Percentiles rank a stretch among this genome's conserved stretches.
These are phyloP conservation scores for Decapterus maruadsi DNA, from an alignment of 2,797 vertebrate genomes.

Conservation along the genomic window DNA sequence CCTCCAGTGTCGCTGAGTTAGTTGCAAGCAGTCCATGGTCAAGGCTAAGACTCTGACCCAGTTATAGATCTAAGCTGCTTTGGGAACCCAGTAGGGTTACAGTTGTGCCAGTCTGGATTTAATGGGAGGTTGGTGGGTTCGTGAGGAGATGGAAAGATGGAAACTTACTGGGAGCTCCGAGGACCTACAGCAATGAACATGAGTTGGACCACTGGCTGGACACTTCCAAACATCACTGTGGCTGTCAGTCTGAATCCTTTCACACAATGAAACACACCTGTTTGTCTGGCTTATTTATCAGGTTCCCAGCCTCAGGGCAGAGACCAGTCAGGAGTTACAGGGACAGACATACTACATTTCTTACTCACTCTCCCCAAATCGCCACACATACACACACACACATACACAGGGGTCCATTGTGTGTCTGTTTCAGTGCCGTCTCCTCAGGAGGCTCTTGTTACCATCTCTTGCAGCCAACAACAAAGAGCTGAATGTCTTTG, in stretches of 20 bases:
- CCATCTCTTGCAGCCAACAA: constrained; percentile 62
- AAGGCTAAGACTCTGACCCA: constrained; percentile 67
- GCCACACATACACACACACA: constrained; percentile 16
- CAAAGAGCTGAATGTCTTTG: constrained; percentile 81
- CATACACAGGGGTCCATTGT: constrained; percentile 76
- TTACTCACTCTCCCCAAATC: constrained; percentile 31
- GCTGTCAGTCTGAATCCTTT: constrained; percentile 12
- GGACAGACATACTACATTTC: constrained; percentile 38
- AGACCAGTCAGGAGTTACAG: constrained; percentile 40
- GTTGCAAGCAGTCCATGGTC: constrained; percentile 3
- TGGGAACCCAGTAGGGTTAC: constrained; percentile 60
- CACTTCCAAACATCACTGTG: constrained; percentile 9
- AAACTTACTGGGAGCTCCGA: constrained; percentile 40
- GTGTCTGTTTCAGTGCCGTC: constrained; percentile 63
- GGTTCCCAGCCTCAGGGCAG: constrained; percentile 39
- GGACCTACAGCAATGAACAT: constrained; percentile 7
- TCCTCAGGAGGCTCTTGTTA: constrained; percentile 79
- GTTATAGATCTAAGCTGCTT: constrained; percentile 76
- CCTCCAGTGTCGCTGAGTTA: constrained; percentile 35
- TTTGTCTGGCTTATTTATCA: constrained; percentile 9
- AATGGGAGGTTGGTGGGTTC: constrained; percentile 42
- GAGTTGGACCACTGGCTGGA: constrained; percentile 14
- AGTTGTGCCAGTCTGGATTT: constrained; percentile 39
- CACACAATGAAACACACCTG: constrained; percentile 6
- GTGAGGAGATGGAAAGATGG: constrained; percentile 15